These are phyloP conservation scores for Clanis bilineata DNA, from an alignment of 2,888 invertebrate genomes.

Conservation along the genomic window DNA sequence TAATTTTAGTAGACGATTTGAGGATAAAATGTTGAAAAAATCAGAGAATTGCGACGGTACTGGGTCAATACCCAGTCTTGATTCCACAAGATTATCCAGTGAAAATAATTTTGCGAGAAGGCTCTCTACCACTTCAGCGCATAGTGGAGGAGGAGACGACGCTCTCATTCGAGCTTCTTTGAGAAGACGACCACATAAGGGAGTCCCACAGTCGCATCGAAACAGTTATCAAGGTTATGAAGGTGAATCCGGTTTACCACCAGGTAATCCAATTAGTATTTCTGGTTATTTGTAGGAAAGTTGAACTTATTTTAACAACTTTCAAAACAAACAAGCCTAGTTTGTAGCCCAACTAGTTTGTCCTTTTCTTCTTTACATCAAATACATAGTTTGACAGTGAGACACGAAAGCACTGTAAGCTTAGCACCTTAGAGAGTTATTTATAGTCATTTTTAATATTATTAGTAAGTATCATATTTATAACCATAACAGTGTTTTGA, in stretches of 20 bases:
- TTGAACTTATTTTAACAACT: too few species aligned
- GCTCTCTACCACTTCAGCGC: constrained; percentile 71
- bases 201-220: constrained; percentile 74
- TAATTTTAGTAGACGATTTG: constrained; percentile 67
- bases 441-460: too few species aligned
- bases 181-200: constrained; percentile 81
- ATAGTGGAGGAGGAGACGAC: constrained; percentile 81
- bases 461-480: too few species aligned
- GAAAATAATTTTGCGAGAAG: constrained; percentile 71
- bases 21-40: constrained; percentile 69
- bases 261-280: constrained; percentile 55
- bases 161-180: constrained; percentile 83
- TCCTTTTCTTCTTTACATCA: too few species aligned
- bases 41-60: constrained; percentile 67
- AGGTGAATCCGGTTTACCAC: constrained; percentile 62
- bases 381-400: too few species aligned
- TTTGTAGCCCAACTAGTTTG: too few species aligned
- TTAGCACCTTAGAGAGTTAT: too few species aligned
- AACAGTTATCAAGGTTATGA: constrained; percentile 84
- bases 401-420: too few species aligned
- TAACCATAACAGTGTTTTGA: too few species aligned
- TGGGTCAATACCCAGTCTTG: constrained; percentile 70
- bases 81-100: constrained; percentile 59
- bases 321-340: too few species aligned
- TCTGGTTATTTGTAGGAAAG: too few species aligned